Evolutionary conservation across 2,888 invertebrate genomes (phyloP).

Genomic region (Oscheius myriophilus): DNA sequence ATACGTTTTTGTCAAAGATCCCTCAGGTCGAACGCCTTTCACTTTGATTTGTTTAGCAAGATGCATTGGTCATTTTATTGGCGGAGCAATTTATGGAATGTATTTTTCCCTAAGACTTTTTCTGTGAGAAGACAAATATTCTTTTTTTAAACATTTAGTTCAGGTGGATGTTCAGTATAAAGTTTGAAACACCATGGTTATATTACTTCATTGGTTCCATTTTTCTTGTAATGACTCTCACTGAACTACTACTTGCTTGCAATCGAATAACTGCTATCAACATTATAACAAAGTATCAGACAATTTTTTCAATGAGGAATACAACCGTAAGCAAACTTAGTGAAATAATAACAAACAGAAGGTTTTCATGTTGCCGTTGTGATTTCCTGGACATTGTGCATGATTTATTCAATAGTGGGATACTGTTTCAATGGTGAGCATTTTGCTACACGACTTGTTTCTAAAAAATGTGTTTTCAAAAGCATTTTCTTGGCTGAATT

Average conservation of each 20-base stretch:
- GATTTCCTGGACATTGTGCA: not conserved
- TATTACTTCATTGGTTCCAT: not conserved
- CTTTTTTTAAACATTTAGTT: not conserved
- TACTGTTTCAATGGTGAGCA: not conserved
- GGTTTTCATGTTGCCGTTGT: constrained; percentile 2
- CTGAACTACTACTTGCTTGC: constrained; percentile 7
- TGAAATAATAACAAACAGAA: not conserved
- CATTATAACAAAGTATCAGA: not conserved
- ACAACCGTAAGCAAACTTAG: not conserved
- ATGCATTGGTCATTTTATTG: constrained; percentile 1
- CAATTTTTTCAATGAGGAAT: constrained; percentile 3
- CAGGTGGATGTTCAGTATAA: constrained; percentile 10
- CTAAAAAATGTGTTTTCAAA: no score
- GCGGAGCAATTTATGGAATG: not conserved
- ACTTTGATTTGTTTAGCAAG: constrained; percentile 1
- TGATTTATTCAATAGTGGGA: not conserved
- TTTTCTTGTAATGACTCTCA: constrained; percentile 14
- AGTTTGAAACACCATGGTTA: not conserved
- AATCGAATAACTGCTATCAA: constrained; percentile 10
- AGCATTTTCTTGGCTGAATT: no score
- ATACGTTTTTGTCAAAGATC: not conserved
- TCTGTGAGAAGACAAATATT: not conserved
- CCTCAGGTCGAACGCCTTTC: constrained; percentile 7
- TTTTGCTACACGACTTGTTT: no score
- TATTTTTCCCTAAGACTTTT: constrained; percentile 3